Evolutionary conservation across 2,888 invertebrate genomes (phyloP).

Genomic region (Phengaris arion): DNA sequence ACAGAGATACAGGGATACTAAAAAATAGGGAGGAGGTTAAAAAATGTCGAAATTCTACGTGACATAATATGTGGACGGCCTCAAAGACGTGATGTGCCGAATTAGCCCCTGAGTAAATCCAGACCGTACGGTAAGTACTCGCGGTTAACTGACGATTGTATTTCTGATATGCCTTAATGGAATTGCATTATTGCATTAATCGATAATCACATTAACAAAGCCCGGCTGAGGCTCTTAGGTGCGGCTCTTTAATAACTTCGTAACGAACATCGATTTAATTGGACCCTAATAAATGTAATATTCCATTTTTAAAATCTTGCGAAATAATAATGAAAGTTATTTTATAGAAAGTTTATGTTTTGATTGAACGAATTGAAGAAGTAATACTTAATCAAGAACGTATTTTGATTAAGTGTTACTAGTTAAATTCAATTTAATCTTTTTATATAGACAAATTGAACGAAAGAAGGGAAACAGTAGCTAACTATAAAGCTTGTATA

Average conservation of each 20-base stretch:
- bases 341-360: neutral
- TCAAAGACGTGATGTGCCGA: neutral
- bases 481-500: too few species aligned
- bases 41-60: too few species aligned
- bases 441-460: too few species aligned
- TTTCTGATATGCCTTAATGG: slow-evolving; percentile 17
- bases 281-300: neutral
- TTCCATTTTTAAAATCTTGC: neutral
- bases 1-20: too few species aligned
- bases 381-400: too few species aligned
- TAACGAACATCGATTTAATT: slow-evolving; percentile 3
- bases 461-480: too few species aligned
- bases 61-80: too few species aligned
- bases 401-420: neutral
- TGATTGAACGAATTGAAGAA: neutral
- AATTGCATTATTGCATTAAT: slow-evolving; percentile 20
- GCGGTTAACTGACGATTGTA: slow-evolving; percentile 3
- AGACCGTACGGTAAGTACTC: neutral
- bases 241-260: slow-evolving; percentile 7
- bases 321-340: slow-evolving; percentile 4
- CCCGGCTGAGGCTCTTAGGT: neutral
- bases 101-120: slow-evolving; percentile 4
- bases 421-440: neutral
- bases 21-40: too few species aligned
- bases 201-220: slow-evolving; percentile 15